Conservation (phyloP, 1,140 invertebrate genomes). For the Trichonephila clavipes region DNA sequence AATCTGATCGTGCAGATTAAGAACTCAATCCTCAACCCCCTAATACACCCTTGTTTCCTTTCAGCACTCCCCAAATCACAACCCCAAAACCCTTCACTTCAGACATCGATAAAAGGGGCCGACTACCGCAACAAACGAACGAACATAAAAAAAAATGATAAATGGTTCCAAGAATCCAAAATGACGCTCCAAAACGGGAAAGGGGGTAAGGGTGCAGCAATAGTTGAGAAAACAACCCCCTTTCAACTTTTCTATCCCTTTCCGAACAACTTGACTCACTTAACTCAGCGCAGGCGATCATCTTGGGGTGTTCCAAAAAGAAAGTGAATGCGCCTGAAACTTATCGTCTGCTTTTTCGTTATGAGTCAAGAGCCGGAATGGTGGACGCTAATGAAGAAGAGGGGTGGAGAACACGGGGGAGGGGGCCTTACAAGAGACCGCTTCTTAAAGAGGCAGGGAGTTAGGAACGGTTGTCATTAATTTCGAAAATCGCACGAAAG, state of each 20-base stretch:
- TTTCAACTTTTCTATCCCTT: neutral
- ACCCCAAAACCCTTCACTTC: neutral
- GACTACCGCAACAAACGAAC: neutral
- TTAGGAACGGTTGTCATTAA: neutral
- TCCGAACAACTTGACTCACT: neutral
- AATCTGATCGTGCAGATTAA: neutral
- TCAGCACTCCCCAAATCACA: neutral
- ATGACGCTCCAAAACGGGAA: neutral
- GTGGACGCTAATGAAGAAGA: neutral
- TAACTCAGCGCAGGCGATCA: neutral
- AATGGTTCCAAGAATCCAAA: conserved; percentile 9
- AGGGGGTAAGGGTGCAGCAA: neutral
- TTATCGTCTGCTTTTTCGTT: conserved; percentile 32
- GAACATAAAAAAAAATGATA: neutral
- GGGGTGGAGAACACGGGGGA: neutral
- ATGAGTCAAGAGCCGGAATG: neutral
- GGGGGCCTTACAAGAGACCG: neutral
- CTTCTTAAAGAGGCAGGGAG: neutral
- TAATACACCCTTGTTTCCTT: neutral
- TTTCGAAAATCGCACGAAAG: neutral
- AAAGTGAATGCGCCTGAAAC: conserved; percentile 10
- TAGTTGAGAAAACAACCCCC: neutral
- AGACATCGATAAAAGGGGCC: neutral
- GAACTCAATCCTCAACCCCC: neutral
- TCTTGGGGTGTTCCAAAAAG: neutral